Percentiles rank a stretch among this genome's conserved stretches.
Evolutionary conservation across 64 coral and sea anemone species (phyloP).

Genomic region (Pachyseris speciosa): DNA sequence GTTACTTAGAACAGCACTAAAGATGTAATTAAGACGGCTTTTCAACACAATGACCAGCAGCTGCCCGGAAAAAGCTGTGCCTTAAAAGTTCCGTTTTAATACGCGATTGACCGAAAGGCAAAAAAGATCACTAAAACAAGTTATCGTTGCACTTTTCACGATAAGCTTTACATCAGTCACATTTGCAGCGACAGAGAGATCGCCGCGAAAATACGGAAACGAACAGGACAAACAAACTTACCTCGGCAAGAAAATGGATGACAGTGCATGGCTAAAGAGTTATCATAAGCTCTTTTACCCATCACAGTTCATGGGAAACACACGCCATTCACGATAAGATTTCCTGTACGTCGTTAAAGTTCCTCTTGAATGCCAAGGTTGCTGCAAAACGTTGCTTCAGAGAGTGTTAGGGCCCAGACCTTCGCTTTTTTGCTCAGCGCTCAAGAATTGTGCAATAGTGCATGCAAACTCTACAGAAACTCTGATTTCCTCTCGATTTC

Average conservation of each 20-base stretch:
- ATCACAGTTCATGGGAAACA: neutral
- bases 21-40: no score
- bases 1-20: no score
- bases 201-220: neutral
- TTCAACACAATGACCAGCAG: no score
- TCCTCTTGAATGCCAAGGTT: slow-evolving; percentile 56
- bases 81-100: no score
- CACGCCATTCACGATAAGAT: neutral
- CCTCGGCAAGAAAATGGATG: neutral
- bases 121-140: no score
- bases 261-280: neutral
- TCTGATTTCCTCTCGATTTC: neutral
- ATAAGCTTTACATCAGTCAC: no score
- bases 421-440: neutral
- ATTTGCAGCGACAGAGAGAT: no score
- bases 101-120: no score
- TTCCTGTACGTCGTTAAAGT: neutral
- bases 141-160: no score
- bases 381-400: neutral
- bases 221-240: neutral
- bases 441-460: neutral
- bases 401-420: slow-evolving; percentile 6
- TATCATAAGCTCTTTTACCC: neutral
- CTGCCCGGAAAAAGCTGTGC: no score
- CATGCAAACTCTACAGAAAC: no score